Base-by-base conservation (phyloP, 2,888 invertebrate genomes). In the Lottia scabra region DNA sequence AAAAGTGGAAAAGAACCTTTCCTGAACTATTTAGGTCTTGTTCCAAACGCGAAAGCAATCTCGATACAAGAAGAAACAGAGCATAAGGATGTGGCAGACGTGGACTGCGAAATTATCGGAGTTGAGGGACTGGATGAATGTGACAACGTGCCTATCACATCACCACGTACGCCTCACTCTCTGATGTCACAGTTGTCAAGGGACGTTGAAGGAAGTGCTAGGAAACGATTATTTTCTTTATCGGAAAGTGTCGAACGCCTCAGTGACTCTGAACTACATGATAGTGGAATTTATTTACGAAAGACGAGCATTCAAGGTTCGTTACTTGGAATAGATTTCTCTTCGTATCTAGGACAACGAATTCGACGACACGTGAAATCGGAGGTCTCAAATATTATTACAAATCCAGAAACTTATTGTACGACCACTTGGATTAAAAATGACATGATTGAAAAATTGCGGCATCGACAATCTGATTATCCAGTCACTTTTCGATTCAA, bases 111-210 rank as follows among this genome's bases (percentile, higher is more conserved):
- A 66, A 80, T 82, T 63, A 74, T 82, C 19, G 79, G 78, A n/a
- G 77, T 81, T 43, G 78, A 76, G 45, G 79, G 76, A 19, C 70
- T 71, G 93, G 71, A 75, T 4, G 77, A 76, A 38, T 38, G 69
- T 1, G 65, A 68, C 5, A 72, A 77, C 16, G 45, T 72, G 63
- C 75, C 76, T 44, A 45, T 63, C 15, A 62, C 73, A 15, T 75
- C 81, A 2, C 83, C 83, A 19, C 76, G 81, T 19, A 76, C 81
- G 3, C 70, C 80, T 8, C 75, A 75, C 30, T 80, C 81, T 12
- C 73, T 84, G 26, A 82, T 84, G 73, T 81, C 84, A 16, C 83
- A 83, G 74, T 64, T 83, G 63, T 81, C 81, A 68, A 77, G 82
- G 8, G 82, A 79, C 45, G 77, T 74, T 19, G 78, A 74, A 16